Evolutionary conservation across 2,113 vertebrate species (phyloP), one percentile per base, ranked within the genome.

Genomic region (Hippoglossus stenolepis): DNA sequence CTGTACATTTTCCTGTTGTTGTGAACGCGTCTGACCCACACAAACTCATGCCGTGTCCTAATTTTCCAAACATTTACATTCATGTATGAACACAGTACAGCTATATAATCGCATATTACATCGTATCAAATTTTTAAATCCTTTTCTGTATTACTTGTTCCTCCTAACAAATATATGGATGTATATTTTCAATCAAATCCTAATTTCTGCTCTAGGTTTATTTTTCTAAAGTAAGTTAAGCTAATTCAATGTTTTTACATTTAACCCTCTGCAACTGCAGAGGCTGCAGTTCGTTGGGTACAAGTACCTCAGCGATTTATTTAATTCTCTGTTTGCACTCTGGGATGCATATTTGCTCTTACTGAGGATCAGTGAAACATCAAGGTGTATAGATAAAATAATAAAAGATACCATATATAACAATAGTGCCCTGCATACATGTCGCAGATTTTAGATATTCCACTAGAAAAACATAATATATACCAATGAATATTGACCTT

Each of bases 401-500:
- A 21, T 17, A 21, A 21, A 13, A 38, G 1, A 45, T 21, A 0
- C 9, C 11, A 49, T 13, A 66, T 15, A 17, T 53, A 53, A 20
- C 20, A 17, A 23, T 24, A 31, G 54, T 28, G 5, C 18, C 21
- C 20, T 8, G 5, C 17, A 10, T 57, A 14, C 20, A 78, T 47
- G 24, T 26, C 3, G 51, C 18, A 20, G 18, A 20, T 68, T 66
- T 70, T 8, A 4, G 26, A 51, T 17, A 5, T 18, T 20, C 57
- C 35, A 31, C 20, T 7, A 67, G n/a, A 51, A 59, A 60, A 85
- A 51, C 26, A 31, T 31, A 65, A 21, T 15, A 57, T 31, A 31
- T 59, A 65, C 45, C 23, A 62, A 70, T 73, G 35, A 69, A 40
- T 63, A 58, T 74, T 70, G 23, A 85, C 60, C 58, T 28, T 47